Base-by-base conservation (phyloP, 2,797 vertebrate genomes). In the Sebastes matsubarae region DNA sequence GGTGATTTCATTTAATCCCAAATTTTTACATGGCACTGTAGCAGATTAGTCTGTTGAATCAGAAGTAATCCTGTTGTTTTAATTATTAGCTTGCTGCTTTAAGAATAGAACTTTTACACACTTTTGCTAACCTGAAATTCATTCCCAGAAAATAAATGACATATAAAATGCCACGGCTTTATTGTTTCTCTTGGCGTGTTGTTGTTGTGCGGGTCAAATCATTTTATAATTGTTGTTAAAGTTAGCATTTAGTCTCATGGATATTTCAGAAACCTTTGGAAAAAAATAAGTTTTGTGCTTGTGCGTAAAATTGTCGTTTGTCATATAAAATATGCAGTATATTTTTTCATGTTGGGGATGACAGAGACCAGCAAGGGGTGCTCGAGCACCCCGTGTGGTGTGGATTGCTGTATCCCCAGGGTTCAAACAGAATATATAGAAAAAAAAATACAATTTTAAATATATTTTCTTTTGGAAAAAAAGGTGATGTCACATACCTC, bases 121-220 rank as follows among this genome's bases (percentile, higher is more conserved):
- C 2, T 83, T 89, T 92, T 92, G 80, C 73, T 88, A 88, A 85
- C 27, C 58, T 78, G 64, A 81, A 79, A 72, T 87, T 85, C 14
- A 80, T 78, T 85, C 29, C 30, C 30, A 80, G 38, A 68, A 82
- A 93, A 91, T 89, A 94, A 93, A 91, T 38, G 2, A 81, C n/a
- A 12, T 59, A 34, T 22, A 83, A 72, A 78, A 72, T 10, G n/a
- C 22, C 36, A 27, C 9, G 36, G 64, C 36, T 73, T 57, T 52
- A 25, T 58, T 8, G 58, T 22, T 34, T 50, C 34, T 64, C 20
- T 30, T 13, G 5, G 12, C 20, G 2, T 60, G 54, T 72, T 36
- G 12, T 70, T 72, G 5, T 64, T 75, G 18, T 50, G 14, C 10
- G 22, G 68, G 24, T 66, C 0, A 2, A 7, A 46, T 46, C 42